Evolutionary conservation across 2,888 invertebrate species (phyloP).

Genomic region (Mamestra brassicae): DNA sequence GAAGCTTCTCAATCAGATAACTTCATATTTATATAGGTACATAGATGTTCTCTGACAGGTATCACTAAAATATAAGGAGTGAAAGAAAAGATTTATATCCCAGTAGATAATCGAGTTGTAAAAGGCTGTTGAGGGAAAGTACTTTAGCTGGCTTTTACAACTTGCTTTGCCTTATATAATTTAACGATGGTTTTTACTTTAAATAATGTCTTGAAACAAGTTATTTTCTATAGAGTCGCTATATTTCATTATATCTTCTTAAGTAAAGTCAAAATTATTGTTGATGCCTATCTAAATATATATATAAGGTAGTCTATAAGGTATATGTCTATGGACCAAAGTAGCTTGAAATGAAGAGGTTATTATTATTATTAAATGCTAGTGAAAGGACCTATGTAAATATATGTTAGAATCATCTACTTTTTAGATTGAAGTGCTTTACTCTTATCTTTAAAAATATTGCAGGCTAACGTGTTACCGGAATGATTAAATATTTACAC

Average conservation of each 20-base stretch:
- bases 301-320: no score
- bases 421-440: conserved; percentile 15
- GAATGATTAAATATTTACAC: conserved; percentile 49
- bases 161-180: conserved; percentile 61
- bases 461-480: conserved; percentile 16
- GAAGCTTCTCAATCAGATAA: conserved; percentile 9
- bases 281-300: conserved; percentile 14
- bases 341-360: no score
- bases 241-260: conserved; percentile 33
- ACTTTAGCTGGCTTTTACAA: conserved; percentile 52
- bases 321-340: no score
- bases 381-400: conserved; percentile 10
- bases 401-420: neutral
- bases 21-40: neutral
- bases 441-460: conserved; percentile 46
- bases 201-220: conserved; percentile 37
- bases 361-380: no score
- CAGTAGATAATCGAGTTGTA: conserved; percentile 52
- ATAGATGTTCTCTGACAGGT: neutral
- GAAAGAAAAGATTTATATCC: conserved; percentile 50
- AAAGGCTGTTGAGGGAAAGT: conserved; percentile 63
- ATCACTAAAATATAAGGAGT: conserved; percentile 43
- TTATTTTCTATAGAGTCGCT: conserved; percentile 31
- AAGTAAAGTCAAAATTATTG: conserved; percentile 24
- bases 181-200: conserved; percentile 47